phyloP scores from a whole-genome alignment of 2,113 vertebrate genomes.

The Monarcha castaneiventris region DNA sequence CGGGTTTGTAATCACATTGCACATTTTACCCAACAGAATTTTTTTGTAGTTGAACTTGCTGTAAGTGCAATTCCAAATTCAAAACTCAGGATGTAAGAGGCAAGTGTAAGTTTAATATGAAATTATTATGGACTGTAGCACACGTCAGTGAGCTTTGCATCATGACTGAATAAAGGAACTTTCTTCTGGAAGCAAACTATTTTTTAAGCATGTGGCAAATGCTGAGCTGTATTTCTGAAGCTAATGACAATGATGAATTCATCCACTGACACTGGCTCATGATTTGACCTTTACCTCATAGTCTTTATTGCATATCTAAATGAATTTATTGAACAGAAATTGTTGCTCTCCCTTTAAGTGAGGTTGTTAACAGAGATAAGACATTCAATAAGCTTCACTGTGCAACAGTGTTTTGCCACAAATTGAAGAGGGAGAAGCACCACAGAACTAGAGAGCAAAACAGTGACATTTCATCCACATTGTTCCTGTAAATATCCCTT shows the following conservation, averaged over 20 bases:
- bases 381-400: neutral
- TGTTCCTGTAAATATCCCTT: conserved; percentile 40
- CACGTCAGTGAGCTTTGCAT: neutral
- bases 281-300: neutral
- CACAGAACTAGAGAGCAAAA: neutral
- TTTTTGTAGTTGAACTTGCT: neutral
- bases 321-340: neutral
- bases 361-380: neutral
- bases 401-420: neutral
- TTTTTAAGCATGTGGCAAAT: neutral
- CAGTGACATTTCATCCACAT: conserved; percentile 2
- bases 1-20: neutral
- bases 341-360: neutral
- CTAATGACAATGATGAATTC: neutral
- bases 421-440: neutral
- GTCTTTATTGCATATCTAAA: neutral
- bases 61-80: neutral
- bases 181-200: neutral
- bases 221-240: neutral
- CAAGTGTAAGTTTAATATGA: neutral
- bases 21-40: neutral
- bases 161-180: neutral
- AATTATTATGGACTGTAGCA: neutral
- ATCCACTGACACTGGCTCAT: neutral
- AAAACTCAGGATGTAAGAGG: neutral